Evolutionary conservation across 2,797 vertebrate genomes (phyloP), one percentile per base, ranked within the genome.

Genomic region (Rhyacichthys aspro): DNA sequence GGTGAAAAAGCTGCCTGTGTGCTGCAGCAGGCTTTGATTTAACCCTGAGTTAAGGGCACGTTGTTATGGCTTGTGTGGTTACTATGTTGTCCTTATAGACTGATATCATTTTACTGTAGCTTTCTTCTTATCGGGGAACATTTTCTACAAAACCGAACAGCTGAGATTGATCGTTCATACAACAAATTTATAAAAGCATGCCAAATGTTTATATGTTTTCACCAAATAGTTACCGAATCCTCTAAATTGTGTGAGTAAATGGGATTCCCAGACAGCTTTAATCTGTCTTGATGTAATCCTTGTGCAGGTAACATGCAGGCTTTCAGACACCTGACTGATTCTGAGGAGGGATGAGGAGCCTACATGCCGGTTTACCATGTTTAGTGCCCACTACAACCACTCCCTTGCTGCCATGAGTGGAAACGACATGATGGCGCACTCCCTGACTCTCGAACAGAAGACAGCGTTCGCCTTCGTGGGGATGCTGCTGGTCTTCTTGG

Each of bases 361-460:
- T 55, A 55, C 70, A 70, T 54, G 71, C 50, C 44, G 82, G 76
- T 79, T 83, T 80, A 86, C 86, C 82, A 98, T 98, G 95, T 96
- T 90, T 91, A 97, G 93, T 82, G 87, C 89, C 88, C 94, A 94
- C 89, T 97, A 94, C 76, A 94, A 94, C 92, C 95, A 96, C 92
- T 94, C 91, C 76, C 93, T 95, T 79, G 87, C 92, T 85, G 92
- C 92, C 78, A 95, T 96, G 94, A 96, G 93, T 46, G 93, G 94
- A 86, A 94, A 90, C 9, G 93, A 95, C 84, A 90, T 94, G 81
- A 93, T 94, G 78, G 91, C 92, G 68, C 93, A 95, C 84, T 93
- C 96, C 46, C 88, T 98, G 88, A 97, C 95, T 70, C 89, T 98
- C 90, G 97, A 98, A 83, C 97, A 98, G 91, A 98, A 98, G 93